A percentile compares a stretch with the other conserved stretches of the same genome.
Evolutionary conservation across 2,888 invertebrate species (phyloP).

Genomic region (Nebria brevicollis): DNA sequence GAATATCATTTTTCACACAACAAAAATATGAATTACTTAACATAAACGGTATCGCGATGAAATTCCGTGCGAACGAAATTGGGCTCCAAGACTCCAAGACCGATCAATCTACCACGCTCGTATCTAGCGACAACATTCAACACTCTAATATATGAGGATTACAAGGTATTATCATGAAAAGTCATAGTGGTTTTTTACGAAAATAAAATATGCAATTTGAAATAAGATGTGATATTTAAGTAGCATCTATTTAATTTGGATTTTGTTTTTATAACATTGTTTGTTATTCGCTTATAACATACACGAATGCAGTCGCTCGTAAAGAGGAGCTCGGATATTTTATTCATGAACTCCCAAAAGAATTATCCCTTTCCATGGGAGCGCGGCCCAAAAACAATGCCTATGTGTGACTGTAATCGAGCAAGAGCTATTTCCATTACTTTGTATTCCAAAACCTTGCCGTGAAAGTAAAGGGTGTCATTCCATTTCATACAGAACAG

Average conservation of each 20-base stretch:
- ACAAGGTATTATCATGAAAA: too few species aligned
- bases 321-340: conserved; percentile 24
- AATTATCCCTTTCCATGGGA: conserved; percentile 14
- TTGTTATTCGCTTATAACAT: too few species aligned
- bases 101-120: conserved; percentile 39
- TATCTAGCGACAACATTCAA: conserved; percentile 34
- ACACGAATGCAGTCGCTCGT: too few species aligned
- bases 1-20: conserved; percentile 41
- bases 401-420: neutral
- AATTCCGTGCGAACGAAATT: conserved; percentile 13
- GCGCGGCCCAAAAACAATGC: conserved; percentile 5
- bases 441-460: neutral
- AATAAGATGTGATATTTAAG: too few species aligned
- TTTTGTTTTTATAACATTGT: too few species aligned
- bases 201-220: too few species aligned
- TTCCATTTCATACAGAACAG: neutral
- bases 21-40: conserved; percentile 39
- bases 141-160: conserved; percentile 12
- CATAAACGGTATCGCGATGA: conserved; percentile 37
- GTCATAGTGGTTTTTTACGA: too few species aligned
- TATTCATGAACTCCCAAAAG: conserved; percentile 44
- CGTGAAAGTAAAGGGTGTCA: neutral
- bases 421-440: neutral
- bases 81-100: neutral
- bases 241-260: too few species aligned